A percentile compares a stretch with the other conserved stretches of the same genome.
Conservation (phyloP, 2,888 invertebrate species). For the Spodoptera picta region DNA sequence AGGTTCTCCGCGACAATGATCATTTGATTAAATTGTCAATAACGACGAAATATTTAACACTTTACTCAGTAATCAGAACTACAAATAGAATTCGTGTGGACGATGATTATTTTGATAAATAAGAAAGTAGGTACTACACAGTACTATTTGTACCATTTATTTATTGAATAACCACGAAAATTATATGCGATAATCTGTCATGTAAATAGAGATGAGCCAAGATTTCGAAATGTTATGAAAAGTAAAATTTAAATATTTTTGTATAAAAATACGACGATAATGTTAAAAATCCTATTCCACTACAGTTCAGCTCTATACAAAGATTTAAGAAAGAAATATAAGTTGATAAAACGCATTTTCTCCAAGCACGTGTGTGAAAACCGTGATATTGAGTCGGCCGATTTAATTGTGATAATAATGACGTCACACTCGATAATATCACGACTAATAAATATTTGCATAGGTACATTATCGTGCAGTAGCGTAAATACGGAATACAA, state of each 20-base stretch:
- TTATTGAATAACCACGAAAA: conserved; percentile 9
- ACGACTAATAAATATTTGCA: conserved; percentile 6
- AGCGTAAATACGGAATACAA: conserved; percentile 1
- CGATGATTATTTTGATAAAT: conserved; percentile 4
- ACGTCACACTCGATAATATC: conserved; percentile 6
- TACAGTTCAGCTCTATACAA: too few relatives aligned
- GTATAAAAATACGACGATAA: too few relatives aligned
- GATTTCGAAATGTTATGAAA: conserved; percentile 1
- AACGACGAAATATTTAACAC: not conserved
- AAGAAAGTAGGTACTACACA: too few relatives aligned
- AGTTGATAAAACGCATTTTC: not conserved
- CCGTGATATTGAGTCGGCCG: conserved; percentile 4
- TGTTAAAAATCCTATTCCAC: too few relatives aligned
- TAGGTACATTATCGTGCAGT: not conserved
- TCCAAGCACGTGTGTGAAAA: not conserved
- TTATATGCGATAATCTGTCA: conserved; percentile 6
- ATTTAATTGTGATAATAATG: conserved; percentile 8
- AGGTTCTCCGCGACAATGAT: too few relatives aligned
- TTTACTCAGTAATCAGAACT: not conserved
- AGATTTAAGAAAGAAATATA: not conserved
- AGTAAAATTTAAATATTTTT: not conserved
- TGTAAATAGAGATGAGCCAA: not conserved
- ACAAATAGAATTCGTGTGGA: not conserved
- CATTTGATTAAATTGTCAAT: too few relatives aligned
- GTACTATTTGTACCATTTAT: conserved; percentile 4